phyloP scores from a whole-genome alignment of 2,888 invertebrate genomes.

The Epiblema foenella region DNA sequence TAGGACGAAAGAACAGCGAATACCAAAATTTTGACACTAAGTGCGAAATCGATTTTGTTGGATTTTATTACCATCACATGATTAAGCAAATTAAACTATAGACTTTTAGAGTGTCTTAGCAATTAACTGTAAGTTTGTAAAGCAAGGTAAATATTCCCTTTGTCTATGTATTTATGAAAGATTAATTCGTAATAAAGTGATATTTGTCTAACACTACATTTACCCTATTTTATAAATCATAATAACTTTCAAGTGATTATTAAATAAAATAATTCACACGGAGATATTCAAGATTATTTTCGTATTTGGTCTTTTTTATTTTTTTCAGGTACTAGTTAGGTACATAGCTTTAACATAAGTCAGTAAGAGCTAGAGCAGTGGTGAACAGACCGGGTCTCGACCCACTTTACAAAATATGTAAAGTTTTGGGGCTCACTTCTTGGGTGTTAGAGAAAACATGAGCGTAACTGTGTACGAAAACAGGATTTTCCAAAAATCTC shows the following conservation, averaged over 20 bases:
- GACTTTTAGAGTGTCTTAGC: conserved; percentile 38
- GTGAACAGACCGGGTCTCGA: too few species aligned
- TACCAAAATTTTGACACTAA: conserved; percentile 13
- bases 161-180: conserved; percentile 22
- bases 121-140: conserved; percentile 24
- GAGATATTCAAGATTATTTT: too few species aligned
- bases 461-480: too few species aligned
- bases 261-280: too few species aligned
- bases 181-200: conserved; percentile 5
- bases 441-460: too few species aligned
- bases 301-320: too few species aligned
- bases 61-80: conserved; percentile 26
- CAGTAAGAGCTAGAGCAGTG: too few species aligned
- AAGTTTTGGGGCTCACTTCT: too few species aligned
- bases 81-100: conserved; percentile 27
- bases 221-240: conserved; percentile 6
- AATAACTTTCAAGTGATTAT: neutral
- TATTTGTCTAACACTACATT: conserved; percentile 17
- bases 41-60: conserved; percentile 10
- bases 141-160: conserved; percentile 11
- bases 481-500: too few species aligned
- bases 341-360: too few species aligned
- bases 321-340: too few species aligned
- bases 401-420: too few species aligned
- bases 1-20: neutral